Percentiles rank a stretch among this genome's conserved stretches.
Evolutionary conservation across 1,140 invertebrate species (phyloP).

Genomic region (Achroia grisella): DNA sequence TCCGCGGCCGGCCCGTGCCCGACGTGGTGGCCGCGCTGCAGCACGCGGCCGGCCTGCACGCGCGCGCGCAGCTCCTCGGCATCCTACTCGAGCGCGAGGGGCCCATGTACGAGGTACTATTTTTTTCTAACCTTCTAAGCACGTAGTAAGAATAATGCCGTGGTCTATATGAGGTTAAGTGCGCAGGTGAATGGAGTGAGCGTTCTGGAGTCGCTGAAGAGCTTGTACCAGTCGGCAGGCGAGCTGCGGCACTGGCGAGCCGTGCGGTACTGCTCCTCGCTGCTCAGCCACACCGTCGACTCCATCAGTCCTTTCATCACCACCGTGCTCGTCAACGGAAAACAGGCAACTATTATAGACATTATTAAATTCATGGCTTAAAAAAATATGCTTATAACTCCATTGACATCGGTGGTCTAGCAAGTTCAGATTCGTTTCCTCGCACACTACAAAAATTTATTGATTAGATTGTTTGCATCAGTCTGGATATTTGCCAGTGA

Average conservation of each 20-base stretch:
- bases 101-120: conserved; percentile 81
- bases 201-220: conserved; percentile 83
- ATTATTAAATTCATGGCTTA: too few relatives aligned
- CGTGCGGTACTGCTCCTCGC: conserved; percentile 94
- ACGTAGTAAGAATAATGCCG: neutral
- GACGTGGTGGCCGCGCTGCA: conserved; percentile 85
- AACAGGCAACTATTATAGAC: conserved; percentile 81
- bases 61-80: conserved; percentile 88
- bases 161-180: too few relatives aligned
- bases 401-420: too few relatives aligned
- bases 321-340: conserved; percentile 96
- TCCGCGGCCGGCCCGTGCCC: conserved; percentile 75
- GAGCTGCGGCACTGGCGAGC: conserved; percentile 93
- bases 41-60: conserved; percentile 82
- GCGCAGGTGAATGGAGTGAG: conserved; percentile 70
- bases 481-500: too few relatives aligned
- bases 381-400: too few relatives aligned
- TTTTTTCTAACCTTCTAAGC: too few relatives aligned
- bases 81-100: conserved; percentile 90
- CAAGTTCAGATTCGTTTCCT: too few relatives aligned
- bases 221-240: conserved; percentile 91
- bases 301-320: conserved; percentile 99
- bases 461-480: too few relatives aligned
- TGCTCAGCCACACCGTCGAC: conserved; percentile 95
- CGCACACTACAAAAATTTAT: too few relatives aligned